A percentile compares a stretch with the other conserved stretches of the same genome.
Evolutionary conservation across 2,888 invertebrate genomes (phyloP).

Genomic region (Drosophila rubida): DNA sequence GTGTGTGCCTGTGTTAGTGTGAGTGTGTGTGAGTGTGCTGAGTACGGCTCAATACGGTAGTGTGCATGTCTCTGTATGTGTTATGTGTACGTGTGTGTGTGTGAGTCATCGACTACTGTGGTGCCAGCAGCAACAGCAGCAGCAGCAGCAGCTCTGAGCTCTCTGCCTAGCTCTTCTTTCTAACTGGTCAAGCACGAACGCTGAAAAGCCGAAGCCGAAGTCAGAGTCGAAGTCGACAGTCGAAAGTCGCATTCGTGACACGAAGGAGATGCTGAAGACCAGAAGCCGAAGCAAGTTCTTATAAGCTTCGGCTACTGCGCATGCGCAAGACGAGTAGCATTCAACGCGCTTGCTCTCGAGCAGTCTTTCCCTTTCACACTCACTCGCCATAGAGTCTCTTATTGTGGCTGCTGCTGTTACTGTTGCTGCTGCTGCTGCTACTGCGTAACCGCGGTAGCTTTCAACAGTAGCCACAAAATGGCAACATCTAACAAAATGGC

Average conservation of each 20-base stretch:
- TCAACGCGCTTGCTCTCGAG: conserved; percentile 27
- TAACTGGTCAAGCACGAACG: conserved; percentile 65
- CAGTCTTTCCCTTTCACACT: not conserved
- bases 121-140: conserved; percentile 44
- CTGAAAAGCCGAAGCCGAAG: conserved; percentile 51
- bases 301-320: conserved; percentile 73
- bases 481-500: conserved; percentile 73
- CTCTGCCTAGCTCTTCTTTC: conserved; percentile 67
- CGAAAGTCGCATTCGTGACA: conserved; percentile 51
- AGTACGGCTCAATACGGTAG: conserved; percentile 65
- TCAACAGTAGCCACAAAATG: conserved; percentile 73
- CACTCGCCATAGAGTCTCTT: conserved; percentile 10
- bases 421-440: conserved; percentile 20
- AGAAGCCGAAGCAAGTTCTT: conserved; percentile 83
- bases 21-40: conserved; percentile 40
- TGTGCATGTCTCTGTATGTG: conserved; percentile 26
- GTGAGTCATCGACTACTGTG: conserved; percentile 71
- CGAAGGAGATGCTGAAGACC: conserved; percentile 84
- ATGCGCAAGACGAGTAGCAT: conserved; percentile 78
- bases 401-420: conserved; percentile 2
- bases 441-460: conserved; percentile 62
- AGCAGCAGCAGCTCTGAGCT: conserved; percentile 35
- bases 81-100: conserved; percentile 47
- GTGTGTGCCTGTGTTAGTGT: conserved; percentile 37
- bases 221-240: conserved; percentile 50